Base-by-base conservation (phyloP, 2,797 vertebrate species). In the Gallinago stenura region DNA sequence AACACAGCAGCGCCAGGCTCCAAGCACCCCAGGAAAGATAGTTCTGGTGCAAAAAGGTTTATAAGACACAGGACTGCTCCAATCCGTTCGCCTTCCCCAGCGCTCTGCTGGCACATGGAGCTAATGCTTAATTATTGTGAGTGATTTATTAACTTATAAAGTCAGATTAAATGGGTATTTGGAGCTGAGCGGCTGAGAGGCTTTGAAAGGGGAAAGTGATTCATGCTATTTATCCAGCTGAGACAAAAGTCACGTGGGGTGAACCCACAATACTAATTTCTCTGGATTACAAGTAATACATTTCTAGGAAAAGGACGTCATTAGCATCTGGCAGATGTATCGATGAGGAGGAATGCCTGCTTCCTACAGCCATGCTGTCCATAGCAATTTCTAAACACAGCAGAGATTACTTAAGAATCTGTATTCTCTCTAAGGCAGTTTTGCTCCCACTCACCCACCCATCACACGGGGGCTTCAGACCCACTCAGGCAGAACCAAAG, bases 111-210 rank as follows among this genome's bases (percentile, higher is more conserved):
- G 95, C 84, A 92, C 72, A 30, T 11, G 31, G 58, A 97, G 84
- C 80, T 91, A 90, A 90, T 62, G 58, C 77, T 87, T 95, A 95
- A 96, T 96, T 96, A 96, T 90, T 8, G 26, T 94, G 90, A 95
- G 93, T 96, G 93, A 97, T 94, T 96, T 96, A 97, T 94, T 96
- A 96, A 97, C 83, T 90, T 89, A 93, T 95, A 96, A 97, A 96
- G 92, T 94, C 92, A 96, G 93, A 95, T 94, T 95, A 97, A 95
- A 93, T 41, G 89, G 82, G 76, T 90, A 95, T 91, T 97, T 95
- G 86, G 85, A 91, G 66, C 87, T 92, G 89, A 94, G 65, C 35
- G 1, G 78, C 73, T 87, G 94, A 90, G 83, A 96, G 85, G 79
- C 84, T 95, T 86, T 95, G 78, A 94, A 94, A 93, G 80, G 54